Percentiles rank a stretch among this genome's conserved stretches.
phyloP scores from a whole-genome alignment of 2,888 invertebrate genomes.

The Spodoptera littoralis region DNA sequence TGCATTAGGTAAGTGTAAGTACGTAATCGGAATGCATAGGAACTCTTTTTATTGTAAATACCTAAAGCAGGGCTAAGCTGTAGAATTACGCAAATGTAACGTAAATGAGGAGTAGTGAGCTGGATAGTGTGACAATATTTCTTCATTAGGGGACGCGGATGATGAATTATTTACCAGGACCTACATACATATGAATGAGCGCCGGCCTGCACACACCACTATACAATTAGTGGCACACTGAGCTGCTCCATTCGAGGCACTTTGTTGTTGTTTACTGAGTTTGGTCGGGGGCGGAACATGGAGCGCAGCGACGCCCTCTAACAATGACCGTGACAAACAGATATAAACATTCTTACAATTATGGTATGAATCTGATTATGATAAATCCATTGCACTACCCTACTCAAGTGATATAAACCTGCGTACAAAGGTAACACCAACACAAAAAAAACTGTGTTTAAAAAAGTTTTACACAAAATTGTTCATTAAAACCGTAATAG shows the following conservation, averaged over 20 bases:
- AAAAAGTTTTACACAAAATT: no score
- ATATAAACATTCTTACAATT: no score
- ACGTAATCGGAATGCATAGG: no score
- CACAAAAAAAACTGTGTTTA: no score
- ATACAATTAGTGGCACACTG: slow-evolving; percentile 1
- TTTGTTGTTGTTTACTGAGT: slow-evolving; percentile 3
- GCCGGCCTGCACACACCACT: slow-evolving; percentile 7
- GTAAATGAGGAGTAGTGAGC: slow-evolving; percentile 21
- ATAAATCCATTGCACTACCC: no score
- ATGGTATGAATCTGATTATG: no score
- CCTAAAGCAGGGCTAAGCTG: background rate
- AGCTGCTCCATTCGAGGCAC: slow-evolving; percentile 9
- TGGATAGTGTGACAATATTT: slow-evolving; percentile 32
- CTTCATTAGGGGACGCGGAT: slow-evolving; percentile 40
- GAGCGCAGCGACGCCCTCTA: background rate
- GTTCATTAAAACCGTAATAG: no score
- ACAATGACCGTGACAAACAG: no score
- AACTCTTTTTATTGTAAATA: background rate
- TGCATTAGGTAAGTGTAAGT: no score
- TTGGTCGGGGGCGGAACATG: background rate
- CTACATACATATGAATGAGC: slow-evolving; percentile 45
- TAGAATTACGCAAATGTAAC: slow-evolving; percentile 9
- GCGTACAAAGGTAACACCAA: no score
- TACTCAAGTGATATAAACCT: no score
- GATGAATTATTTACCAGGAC: slow-evolving; percentile 50